Conservation (phyloP, 2,888 invertebrate species). For the Eremobia ochroleuca region DNA sequence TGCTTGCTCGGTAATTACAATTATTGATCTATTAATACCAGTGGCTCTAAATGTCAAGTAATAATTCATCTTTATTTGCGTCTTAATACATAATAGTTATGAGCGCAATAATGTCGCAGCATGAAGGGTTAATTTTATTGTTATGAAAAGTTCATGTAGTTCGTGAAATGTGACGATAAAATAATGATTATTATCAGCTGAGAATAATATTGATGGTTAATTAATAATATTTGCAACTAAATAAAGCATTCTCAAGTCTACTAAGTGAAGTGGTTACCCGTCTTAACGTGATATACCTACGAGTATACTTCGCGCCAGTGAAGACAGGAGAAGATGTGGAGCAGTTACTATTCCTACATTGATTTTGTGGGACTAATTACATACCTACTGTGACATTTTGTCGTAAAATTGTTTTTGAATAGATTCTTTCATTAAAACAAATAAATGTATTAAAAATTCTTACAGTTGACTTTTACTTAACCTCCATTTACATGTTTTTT, state of each 20-base stretch:
- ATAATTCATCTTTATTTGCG: conserved; percentile 38
- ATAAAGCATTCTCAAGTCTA: conserved; percentile 33
- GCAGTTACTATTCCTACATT: neutral
- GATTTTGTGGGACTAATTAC: neutral
- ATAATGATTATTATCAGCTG: conserved; percentile 8
- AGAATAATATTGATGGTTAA: neutral
- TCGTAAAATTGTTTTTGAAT: neutral
- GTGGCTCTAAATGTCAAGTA: conserved; percentile 34
- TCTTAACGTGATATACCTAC: conserved; percentile 48
- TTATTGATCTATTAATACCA: conserved; percentile 20
- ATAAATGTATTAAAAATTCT: neutral
- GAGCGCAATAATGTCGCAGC: conserved; percentile 3
- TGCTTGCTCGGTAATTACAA: neutral
- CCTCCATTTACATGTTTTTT: neutral
- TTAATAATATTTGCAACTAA: conserved; percentile 34
- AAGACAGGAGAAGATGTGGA: conserved; percentile 28
- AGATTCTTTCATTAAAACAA: neutral
- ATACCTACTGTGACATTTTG: neutral
- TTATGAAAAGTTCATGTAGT: conserved; percentile 24
- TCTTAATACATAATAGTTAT: conserved; percentile 32
- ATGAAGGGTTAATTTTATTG: conserved; percentile 32
- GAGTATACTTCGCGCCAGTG: neutral
- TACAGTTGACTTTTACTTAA: neutral
- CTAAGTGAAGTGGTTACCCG: conserved; percentile 39
- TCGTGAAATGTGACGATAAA: conserved; percentile 30